phyloP scores from a whole-genome alignment of 2,797 vertebrate species.

The Myotis planiceps region DNA sequence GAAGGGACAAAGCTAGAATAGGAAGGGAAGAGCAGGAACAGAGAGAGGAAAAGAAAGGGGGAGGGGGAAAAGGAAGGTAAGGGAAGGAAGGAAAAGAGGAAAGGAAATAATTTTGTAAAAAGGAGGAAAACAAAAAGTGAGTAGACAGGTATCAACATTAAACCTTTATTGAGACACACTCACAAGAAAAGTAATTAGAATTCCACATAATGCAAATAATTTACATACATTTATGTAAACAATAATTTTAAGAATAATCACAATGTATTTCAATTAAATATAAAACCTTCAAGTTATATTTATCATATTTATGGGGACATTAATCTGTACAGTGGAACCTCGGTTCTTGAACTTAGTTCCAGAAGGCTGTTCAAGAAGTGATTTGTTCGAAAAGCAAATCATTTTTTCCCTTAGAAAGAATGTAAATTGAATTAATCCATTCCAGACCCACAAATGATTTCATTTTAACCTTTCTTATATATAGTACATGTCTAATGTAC shows the following conservation, averaged over 20 bases:
- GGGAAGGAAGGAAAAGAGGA: neutral
- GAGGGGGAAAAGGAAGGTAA: neutral
- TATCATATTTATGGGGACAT: neutral
- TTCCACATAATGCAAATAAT: neutral
- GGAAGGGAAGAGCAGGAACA: neutral
- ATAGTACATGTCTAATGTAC: neutral
- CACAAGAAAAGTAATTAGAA: neutral
- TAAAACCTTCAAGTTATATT: neutral
- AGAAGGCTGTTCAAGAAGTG: neutral
- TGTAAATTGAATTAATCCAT: neutral
- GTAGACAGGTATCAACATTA: neutral
- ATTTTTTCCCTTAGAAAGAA: neutral
- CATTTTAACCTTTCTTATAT: neutral
- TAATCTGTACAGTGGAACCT: neutral
- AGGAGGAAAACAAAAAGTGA: neutral
- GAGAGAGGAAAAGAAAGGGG: neutral
- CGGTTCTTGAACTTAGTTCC: neutral
- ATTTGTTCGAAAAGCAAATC: neutral
- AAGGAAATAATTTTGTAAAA: neutral
- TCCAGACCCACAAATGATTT: neutral
- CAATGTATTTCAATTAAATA: slow-evolving; percentile 27
- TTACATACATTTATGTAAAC: slow-evolving; percentile 20
- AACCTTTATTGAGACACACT: neutral
- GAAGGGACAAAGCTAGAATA: neutral
- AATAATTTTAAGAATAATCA: slow-evolving; percentile 14